Conservation (phyloP, 2,888 invertebrate species). For the Hecatera dysodea region DNA sequence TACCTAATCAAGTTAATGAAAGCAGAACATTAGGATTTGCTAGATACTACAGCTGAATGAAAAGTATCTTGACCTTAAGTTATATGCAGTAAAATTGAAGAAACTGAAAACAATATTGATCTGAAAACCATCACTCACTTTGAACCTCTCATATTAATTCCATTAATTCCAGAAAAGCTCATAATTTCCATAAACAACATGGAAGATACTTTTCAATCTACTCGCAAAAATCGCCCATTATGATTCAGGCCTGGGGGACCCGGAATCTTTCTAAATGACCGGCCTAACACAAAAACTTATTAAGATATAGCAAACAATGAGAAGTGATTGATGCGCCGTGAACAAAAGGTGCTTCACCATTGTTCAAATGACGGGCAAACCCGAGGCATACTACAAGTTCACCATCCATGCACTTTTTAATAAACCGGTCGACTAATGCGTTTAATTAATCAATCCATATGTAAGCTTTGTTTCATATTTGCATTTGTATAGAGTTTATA, state of each 20-base stretch:
- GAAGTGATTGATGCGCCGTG: slow-evolving; percentile 86
- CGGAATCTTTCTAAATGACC: slow-evolving; percentile 89
- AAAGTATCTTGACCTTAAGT: not conserved
- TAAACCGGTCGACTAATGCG: slow-evolving; percentile 85
- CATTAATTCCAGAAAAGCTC: slow-evolving; percentile 13
- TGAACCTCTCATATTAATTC: not conserved
- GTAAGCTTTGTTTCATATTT: slow-evolving; percentile 74
- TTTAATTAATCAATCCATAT: slow-evolving; percentile 85
- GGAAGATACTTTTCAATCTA: slow-evolving; percentile 71
- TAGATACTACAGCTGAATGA: not conserved
- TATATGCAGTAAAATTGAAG: not conserved
- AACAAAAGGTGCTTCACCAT: slow-evolving; percentile 84
- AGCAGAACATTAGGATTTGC: not conserved
- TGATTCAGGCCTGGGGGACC: slow-evolving; percentile 77
- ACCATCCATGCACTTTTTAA: slow-evolving; percentile 82
- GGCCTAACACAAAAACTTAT: slow-evolving; percentile 88
- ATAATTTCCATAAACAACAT: slow-evolving; percentile 51
- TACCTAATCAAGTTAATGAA: not conserved
- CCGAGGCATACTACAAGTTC: slow-evolving; percentile 76
- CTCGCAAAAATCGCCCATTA: slow-evolving; percentile 74
- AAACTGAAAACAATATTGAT: not conserved
- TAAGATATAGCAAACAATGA: slow-evolving; percentile 89
- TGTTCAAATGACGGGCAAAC: slow-evolving; percentile 80
- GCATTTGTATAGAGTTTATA: slow-evolving; percentile 65
- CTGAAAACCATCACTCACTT: not conserved